Evolutionary conservation across 2,888 invertebrate species (phyloP).

Genomic region (Clostera curtula): DNA sequence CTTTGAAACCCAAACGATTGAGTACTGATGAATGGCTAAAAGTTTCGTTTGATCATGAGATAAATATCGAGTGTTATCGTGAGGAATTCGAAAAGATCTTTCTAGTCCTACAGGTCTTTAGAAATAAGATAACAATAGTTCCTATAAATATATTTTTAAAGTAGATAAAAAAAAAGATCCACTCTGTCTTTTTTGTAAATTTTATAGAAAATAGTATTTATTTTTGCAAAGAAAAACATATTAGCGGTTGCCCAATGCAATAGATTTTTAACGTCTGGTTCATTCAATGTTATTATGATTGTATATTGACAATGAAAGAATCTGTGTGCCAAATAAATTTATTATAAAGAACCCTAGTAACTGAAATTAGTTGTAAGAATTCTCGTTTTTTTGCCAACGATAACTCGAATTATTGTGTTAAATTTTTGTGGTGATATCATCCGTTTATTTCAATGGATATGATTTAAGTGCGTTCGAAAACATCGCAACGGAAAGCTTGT

Average conservation of each 20-base stretch:
- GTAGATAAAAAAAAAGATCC: too few relatives aligned
- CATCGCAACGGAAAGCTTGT: constrained; percentile 22
- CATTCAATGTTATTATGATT: constrained; percentile 13
- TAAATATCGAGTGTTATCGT: constrained; percentile 47
- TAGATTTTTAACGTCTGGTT: constrained; percentile 17
- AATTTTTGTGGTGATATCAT: constrained; percentile 14
- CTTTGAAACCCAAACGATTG: constrained; percentile 44
- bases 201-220: too few relatives aligned
- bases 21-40: constrained; percentile 55
- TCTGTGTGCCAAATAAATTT: constrained; percentile 10
- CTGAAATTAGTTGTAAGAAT: not conserved
- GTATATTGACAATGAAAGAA: constrained; percentile 10
- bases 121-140: too few relatives aligned
- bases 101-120: constrained; percentile 39
- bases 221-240: too few relatives aligned
- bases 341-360: constrained; percentile 6
- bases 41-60: constrained; percentile 59
- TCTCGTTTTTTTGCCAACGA: constrained; percentile 2
- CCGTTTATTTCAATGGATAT: constrained; percentile 1
- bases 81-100: constrained; percentile 47
- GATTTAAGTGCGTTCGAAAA: constrained; percentile 7
- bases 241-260: constrained; percentile 23
- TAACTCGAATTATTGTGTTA: constrained; percentile 10
- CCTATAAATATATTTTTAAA: too few relatives aligned
- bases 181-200: too few relatives aligned